phyloP scores from a whole-genome alignment of 2,797 vertebrate genomes.

The Rhinatrema bivittatum region DNA sequence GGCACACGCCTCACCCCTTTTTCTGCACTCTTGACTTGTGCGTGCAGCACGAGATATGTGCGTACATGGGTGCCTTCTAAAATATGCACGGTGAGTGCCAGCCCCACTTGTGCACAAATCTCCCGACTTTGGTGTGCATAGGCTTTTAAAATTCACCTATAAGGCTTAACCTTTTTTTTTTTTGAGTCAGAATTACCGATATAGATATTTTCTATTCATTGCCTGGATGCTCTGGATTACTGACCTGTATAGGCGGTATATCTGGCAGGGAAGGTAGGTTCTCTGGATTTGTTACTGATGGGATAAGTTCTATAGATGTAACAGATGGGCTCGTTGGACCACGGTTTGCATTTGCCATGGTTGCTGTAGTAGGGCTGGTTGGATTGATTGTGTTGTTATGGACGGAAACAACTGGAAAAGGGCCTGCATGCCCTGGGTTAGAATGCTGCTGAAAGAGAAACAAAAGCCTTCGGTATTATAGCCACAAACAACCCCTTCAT shows the following conservation, averaged over 20 bases:
- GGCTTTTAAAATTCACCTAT: too few relatives aligned
- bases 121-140: too few relatives aligned
- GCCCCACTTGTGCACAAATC: too few relatives aligned
- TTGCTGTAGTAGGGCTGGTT: conserved; percentile 92
- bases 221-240: conserved; percentile 15
- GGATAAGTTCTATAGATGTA: conserved; percentile 90
- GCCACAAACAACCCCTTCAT: too few relatives aligned
- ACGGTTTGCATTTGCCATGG: conserved; percentile 86
- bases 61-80: too few relatives aligned
- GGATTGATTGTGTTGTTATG: conserved; percentile 89
- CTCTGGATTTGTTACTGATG: conserved; percentile 95
- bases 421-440: conserved; percentile 93
- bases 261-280: conserved; percentile 95
- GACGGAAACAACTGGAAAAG: conserved; percentile 90
- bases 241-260: conserved; percentile 96
- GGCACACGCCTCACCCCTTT: too few relatives aligned
- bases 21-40: too few relatives aligned
- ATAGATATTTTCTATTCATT: too few relatives aligned
- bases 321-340: conserved; percentile 89
- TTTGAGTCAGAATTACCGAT: too few relatives aligned
- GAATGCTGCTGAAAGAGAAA: conserved; percentile 74
- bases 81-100: too few relatives aligned
- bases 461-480: neutral
- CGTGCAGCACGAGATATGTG: too few relatives aligned
- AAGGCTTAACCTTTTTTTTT: too few relatives aligned